phyloP scores from a whole-genome alignment of 2,113 vertebrate genomes.

The Rhegmatorhina hoffmannsi region DNA sequence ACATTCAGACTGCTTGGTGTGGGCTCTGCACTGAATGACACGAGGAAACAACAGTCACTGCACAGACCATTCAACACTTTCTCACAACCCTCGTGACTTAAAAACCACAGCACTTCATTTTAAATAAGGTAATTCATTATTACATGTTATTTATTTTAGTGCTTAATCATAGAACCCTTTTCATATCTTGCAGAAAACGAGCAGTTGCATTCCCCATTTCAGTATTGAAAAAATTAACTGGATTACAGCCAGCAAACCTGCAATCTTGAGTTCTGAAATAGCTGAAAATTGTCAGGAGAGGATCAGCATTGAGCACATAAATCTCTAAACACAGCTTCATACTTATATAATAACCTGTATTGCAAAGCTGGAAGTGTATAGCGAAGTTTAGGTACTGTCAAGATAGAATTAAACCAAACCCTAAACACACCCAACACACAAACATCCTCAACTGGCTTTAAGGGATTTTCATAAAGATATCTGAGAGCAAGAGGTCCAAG shows the following conservation, averaged over 20 bases:
- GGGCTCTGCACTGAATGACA: neutral
- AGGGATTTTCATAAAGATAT: neutral
- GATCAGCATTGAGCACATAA: neutral
- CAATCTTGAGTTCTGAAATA: neutral
- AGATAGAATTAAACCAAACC: neutral
- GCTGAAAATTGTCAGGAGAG: neutral
- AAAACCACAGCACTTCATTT: fast-evolving
- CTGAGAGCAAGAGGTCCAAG: neutral
- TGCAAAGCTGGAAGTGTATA: neutral
- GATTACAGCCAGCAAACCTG: neutral
- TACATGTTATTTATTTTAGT: neutral
- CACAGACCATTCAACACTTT: neutral
- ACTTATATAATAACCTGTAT: neutral
- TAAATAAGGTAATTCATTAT: neutral
- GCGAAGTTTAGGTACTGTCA: neutral
- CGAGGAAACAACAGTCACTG: neutral
- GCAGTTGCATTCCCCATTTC: neutral
- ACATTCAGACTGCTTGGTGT: neutral
- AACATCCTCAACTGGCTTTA: neutral
- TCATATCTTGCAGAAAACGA: neutral
- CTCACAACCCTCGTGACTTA: neutral
- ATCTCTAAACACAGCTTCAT: neutral
- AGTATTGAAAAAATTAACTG: neutral
- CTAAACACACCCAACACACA: neutral
- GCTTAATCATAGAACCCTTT: neutral